Percentiles rank a stretch among this genome's conserved stretches.
Conservation (phyloP, 2,797 vertebrate species). For the Pseudomugil gertrudae region DNA sequence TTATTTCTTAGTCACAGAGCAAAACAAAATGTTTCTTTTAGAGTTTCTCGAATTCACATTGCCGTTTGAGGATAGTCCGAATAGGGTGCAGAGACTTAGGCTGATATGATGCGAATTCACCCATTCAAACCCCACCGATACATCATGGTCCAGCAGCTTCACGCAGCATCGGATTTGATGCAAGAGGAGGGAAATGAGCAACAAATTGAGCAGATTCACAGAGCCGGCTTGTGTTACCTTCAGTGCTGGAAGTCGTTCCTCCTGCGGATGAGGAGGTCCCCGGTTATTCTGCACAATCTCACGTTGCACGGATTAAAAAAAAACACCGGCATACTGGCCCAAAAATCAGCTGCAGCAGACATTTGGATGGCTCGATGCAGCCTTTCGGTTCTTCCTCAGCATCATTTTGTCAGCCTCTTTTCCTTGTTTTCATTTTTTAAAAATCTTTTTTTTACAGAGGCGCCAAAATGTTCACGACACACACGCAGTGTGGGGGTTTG, state of each 20-base stretch:
- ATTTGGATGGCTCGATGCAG: conserved; percentile 26
- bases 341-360: conserved; percentile 53
- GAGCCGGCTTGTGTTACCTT: conserved; percentile 54
- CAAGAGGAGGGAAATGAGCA: conserved; percentile 23
- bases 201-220: conserved; percentile 23
- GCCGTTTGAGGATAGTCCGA: conserved; percentile 29
- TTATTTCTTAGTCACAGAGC: conserved; percentile 31
- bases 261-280: conserved; percentile 52
- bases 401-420: conserved; percentile 9
- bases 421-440: neutral
- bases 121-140: conserved; percentile 56
- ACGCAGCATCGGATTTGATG: conserved; percentile 62
- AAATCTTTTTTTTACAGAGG: conserved; percentile 23
- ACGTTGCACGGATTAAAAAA: conserved; percentile 35
- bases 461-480: conserved; percentile 70
- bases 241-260: conserved; percentile 42
- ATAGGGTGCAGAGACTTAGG: conserved; percentile 11
- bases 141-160: conserved; percentile 60
- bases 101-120: conserved; percentile 54
- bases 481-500: conserved; percentile 61
- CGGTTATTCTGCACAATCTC: conserved; percentile 40
- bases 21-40: too few relatives aligned
- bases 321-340: conserved; percentile 64
- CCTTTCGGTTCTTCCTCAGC: conserved; percentile 23
- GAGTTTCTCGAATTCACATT: conserved; percentile 39